Evolutionary conservation across 2,797 vertebrate species (phyloP).

Genomic region (Falco novaeseelandiae): DNA sequence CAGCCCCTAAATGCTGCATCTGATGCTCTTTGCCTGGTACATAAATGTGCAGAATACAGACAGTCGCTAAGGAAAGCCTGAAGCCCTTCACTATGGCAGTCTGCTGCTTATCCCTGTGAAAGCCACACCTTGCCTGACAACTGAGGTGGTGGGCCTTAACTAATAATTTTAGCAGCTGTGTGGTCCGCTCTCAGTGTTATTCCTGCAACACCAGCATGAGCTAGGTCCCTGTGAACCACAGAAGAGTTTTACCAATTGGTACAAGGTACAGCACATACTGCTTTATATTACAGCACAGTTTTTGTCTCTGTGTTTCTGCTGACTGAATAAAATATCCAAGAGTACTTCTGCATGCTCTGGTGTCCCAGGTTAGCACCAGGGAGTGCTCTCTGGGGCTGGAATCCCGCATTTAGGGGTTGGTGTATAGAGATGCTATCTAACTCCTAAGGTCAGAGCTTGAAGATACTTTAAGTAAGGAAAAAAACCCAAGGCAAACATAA

Average conservation of each 20-base stretch:
- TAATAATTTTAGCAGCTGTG: background rate
- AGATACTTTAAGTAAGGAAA: background rate
- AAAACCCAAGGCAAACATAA: background rate
- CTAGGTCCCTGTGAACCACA: background rate
- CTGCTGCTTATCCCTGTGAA: background rate
- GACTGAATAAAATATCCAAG: no score
- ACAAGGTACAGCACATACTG: no score
- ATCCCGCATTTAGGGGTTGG: background rate
- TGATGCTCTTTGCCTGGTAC: background rate
- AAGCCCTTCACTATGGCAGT: background rate
- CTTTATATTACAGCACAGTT: background rate
- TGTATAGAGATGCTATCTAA: background rate
- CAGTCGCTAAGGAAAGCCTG: accelerated
- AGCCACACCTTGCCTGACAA: background rate
- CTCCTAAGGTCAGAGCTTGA: background rate
- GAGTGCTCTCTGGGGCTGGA: background rate
- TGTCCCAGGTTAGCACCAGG: background rate
- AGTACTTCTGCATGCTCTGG: background rate
- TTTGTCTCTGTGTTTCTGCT: background rate
- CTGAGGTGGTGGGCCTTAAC: background rate
- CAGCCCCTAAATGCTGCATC: accelerated
- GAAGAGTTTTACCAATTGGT: background rate
- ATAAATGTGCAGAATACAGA: background rate
- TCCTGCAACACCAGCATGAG: background rate
- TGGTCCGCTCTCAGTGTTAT: background rate